Base-by-base conservation (phyloP, 2,888 invertebrate genomes). In the Eulithis prunata region DNA sequence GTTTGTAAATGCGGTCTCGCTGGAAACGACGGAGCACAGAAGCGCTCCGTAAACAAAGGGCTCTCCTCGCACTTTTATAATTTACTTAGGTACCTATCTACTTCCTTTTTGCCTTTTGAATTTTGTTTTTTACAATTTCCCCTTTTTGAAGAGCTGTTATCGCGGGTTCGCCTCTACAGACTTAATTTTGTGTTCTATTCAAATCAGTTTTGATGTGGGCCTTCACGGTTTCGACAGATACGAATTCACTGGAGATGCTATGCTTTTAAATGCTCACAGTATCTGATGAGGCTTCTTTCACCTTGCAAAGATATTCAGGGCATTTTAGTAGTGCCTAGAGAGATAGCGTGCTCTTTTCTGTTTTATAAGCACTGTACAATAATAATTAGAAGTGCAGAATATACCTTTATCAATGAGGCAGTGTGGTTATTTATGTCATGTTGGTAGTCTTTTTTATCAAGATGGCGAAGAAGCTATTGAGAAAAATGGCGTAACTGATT, bases 101-200 rank as follows among this genome's bases (percentile, higher is more conserved):
- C 82, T 84, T 83, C 81, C 84, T 80, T 79, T 81, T 81, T 85
- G 80, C 84, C 85, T 87, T 88, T 86, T 84, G 84, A 88, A 88
- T 86, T 83, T 86, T 84, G 85, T 86, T 88, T 88, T 75, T 87
- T 83, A 84, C 82, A 83, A 81, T 85, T 32, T 86, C 83, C 77
- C 49, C 82, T 83, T 85, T 87, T 88, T 87, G 85, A 87, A 84
- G 85, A 78, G 83, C 82, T 77, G 87, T 86, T 90, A 88, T 90
- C 88, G 85, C 78, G 82, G 81, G 80, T 79, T 80, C 80, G 76
- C 77, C 76, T 76, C 77, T 79, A 76, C 79, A 81, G 82, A 82
- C 82, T 83, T 79, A 84, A 83, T 86, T 88, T 84, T 80, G 81
- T 75, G 83, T 83, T 82, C 82, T 79, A 84, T 87, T 86, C 83